Percentiles rank a stretch among this genome's conserved stretches.
Evolutionary conservation across 2,113 vertebrate species (phyloP).

Genomic region (Chaetodon auriga): DNA sequence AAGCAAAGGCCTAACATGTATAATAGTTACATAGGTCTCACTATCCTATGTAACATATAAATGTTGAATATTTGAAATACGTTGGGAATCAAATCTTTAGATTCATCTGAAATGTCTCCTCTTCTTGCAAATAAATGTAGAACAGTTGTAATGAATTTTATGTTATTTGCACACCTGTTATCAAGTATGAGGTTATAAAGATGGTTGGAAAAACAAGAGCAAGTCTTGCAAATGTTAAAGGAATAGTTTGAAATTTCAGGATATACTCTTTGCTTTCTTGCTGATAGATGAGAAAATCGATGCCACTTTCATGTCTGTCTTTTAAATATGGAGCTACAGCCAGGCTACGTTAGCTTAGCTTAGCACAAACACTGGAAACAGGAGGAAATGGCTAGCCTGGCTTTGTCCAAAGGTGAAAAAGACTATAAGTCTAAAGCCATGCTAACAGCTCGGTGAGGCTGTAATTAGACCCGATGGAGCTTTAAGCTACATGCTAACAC

Average conservation of each 20-base stretch:
- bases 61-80: neutral
- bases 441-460: neutral
- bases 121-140: neutral
- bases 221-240: neutral
- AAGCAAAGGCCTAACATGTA: neutral
- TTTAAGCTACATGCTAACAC: neutral
- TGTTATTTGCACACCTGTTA: neutral
- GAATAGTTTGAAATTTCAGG: too few relatives aligned
- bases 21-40: neutral
- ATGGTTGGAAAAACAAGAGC: neutral
- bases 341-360: slow-evolving; percentile 2
- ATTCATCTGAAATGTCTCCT: neutral
- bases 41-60: neutral
- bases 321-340: neutral
- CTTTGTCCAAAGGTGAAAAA: neutral
- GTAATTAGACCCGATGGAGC: neutral
- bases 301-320: too few relatives aligned
- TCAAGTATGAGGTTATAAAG: neutral
- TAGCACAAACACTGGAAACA: neutral
- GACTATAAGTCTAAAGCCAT: neutral
- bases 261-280: too few relatives aligned
- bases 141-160: neutral
- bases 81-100: neutral
- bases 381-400: neutral
- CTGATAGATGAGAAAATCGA: too few relatives aligned